phyloP scores from a whole-genome alignment of 2,113 vertebrate genomes.

The Stigmatopora nigra region DNA sequence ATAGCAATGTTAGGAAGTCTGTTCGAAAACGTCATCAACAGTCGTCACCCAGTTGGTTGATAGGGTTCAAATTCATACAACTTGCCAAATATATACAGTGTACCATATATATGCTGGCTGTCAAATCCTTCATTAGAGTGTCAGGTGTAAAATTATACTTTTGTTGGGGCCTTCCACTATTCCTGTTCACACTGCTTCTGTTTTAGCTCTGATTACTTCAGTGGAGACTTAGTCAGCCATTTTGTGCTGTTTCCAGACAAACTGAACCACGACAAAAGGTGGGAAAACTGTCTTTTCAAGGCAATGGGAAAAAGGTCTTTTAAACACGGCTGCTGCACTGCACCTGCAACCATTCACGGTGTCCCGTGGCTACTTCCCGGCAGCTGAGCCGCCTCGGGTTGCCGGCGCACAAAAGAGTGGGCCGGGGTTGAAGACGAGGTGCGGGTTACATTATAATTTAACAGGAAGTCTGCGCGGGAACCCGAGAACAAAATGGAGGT shows the following conservation, averaged over 20 bases:
- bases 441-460: constrained; percentile 66
- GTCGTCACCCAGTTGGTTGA: too few relatives aligned
- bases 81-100: too few relatives aligned
- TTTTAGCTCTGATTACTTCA: too few relatives aligned
- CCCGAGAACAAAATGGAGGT: constrained; percentile 44
- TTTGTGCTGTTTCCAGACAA: neutral
- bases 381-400: constrained; percentile 59
- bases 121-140: too few relatives aligned
- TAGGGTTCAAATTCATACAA: too few relatives aligned
- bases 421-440: constrained; percentile 48
- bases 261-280: neutral
- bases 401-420: constrained; percentile 62
- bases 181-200: neutral
- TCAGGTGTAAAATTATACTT: too few relatives aligned
- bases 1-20: too few relatives aligned
- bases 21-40: too few relatives aligned
- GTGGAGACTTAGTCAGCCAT: neutral
- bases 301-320: neutral
- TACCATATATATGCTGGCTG: too few relatives aligned
- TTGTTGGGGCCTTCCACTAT: neutral
- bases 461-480: constrained; percentile 48
- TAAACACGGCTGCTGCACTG: neutral
- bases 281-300: neutral
- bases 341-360: neutral
- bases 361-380: constrained; percentile 25